Percentiles rank a stretch among this genome's conserved stretches.
phyloP scores from a whole-genome alignment of 2,113 vertebrate species.

The Phylloscopus trochilus region DNA sequence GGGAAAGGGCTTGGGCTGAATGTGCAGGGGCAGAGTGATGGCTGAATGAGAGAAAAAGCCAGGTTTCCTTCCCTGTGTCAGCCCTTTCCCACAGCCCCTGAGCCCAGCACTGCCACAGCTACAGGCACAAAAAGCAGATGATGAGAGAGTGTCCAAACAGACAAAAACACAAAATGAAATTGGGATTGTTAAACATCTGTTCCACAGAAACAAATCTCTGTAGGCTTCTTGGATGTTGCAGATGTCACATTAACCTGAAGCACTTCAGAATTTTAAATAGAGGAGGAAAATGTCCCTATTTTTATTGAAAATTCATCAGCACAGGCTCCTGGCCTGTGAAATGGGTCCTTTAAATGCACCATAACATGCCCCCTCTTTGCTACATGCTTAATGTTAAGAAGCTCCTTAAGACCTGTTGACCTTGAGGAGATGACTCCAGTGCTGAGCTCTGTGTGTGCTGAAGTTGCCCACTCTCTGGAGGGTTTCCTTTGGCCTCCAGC shows the following conservation, averaged over 20 bases:
- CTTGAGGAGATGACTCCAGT: neutral
- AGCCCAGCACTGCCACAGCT: neutral
- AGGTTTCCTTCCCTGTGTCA: neutral
- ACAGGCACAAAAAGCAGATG: neutral
- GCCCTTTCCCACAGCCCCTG: neutral
- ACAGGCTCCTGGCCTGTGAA: neutral
- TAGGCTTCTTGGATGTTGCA: neutral
- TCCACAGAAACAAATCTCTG: neutral
- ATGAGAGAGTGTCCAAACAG: neutral
- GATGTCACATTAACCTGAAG: slow-evolving; percentile 8
- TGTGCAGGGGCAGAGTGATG: neutral
- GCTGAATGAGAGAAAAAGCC: neutral
- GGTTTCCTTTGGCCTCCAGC: neutral
- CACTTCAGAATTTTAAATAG: neutral
- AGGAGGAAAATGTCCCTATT: neutral
- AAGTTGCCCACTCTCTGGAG: neutral
- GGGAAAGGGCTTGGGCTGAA: neutral
- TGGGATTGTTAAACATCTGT: neutral
- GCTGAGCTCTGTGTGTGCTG: neutral
- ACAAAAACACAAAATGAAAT: neutral
- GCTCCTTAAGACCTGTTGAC: neutral
- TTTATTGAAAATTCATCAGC: neutral
- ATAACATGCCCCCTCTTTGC: neutral
- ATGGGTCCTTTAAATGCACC: neutral
- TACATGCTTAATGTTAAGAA: neutral